Percentiles rank a stretch among this genome's conserved stretches.
phyloP scores from a whole-genome alignment of 2,113 vertebrate species.

The Lathamus discolor region DNA sequence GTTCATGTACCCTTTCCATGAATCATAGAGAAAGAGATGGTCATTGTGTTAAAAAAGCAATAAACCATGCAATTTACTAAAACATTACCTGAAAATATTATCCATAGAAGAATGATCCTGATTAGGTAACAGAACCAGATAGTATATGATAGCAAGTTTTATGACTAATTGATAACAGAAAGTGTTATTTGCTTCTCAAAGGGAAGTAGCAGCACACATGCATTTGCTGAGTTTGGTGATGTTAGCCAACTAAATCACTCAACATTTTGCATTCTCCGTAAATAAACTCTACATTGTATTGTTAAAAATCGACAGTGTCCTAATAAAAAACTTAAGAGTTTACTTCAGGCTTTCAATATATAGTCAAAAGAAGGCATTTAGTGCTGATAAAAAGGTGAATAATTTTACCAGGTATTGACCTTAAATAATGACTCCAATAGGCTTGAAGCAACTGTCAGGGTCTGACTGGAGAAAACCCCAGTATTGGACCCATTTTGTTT shows the following conservation, averaged over 20 bases:
- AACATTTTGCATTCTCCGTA: not conserved
- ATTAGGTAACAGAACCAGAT: conserved; percentile 39
- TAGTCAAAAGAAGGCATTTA: not conserved
- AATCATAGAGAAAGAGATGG: not conserved
- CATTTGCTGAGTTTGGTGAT: not conserved
- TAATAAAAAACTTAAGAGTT: not conserved
- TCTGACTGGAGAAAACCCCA: not conserved
- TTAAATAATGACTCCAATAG: not conserved
- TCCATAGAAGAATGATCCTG: conserved; percentile 39
- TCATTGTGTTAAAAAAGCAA: conserved; percentile 12
- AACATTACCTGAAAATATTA: conserved; percentile 25
- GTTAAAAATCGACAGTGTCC: not conserved
- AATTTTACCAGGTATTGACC: not conserved
- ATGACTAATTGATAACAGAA: conserved; percentile 18
- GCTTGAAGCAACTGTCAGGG: not conserved
- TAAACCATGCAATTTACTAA: conserved; percentile 40
- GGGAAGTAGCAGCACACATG: not conserved
- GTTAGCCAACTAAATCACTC: conserved; percentile 22
- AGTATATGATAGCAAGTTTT: conserved; percentile 42
- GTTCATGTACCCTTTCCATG: not conserved
- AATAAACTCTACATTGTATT: not conserved
- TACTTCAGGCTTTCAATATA: not conserved
- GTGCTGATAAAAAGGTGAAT: not conserved
- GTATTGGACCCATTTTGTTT: not conserved
- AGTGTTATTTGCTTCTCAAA: conserved; percentile 15